Evolutionary conservation across 2,888 invertebrate genomes (phyloP), one percentile per base, ranked within the genome.

Genomic region (Plebejus melissa): DNA sequence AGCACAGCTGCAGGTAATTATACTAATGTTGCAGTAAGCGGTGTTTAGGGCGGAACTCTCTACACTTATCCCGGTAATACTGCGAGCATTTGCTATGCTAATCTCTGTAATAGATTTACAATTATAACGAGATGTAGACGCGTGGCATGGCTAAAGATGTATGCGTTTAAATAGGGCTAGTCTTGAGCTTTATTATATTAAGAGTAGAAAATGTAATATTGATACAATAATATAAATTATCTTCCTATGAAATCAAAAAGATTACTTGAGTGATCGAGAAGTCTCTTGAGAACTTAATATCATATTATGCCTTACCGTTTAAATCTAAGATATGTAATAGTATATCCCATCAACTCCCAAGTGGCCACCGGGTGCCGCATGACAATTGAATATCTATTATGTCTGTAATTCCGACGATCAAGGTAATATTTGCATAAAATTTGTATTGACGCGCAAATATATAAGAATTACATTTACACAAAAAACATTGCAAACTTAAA

Each of bases 61-160:
- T 84, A 87, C 89, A 91, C 88, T 91, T 92, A 92, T 90, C 88
- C 88, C 84, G 85, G 88, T 87, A 91, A 91, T 91, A 91, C 85
- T 76, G 78, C 76, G 79, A 79, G 72, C 78, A 84, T 82, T 82
- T 81, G 16, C 38, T 70, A 70, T 75, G 13, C 70, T 41, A 46
- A 54, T 22, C 22, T 22, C 69, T 69, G 11, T 57, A 74, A n/a
- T 11, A 57, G 54, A 72, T 72, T 72, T 72, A 72, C 50, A 72
- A 72, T 72, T 72, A 54, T 50, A 72, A 72, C 72, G 46, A 72
- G 72, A 54, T 50, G 50, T 22, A 50, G 65, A 65, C 65, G 28
- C 41, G 41, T 70, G 69, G 69, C 13, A 7, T 28, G 58, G 60
- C 60, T 11, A 65, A 32, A 65, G 22, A 36, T 65, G 32, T 65